phyloP scores from a whole-genome alignment of 2,888 invertebrate genomes.

The Cosmia trapezina region DNA sequence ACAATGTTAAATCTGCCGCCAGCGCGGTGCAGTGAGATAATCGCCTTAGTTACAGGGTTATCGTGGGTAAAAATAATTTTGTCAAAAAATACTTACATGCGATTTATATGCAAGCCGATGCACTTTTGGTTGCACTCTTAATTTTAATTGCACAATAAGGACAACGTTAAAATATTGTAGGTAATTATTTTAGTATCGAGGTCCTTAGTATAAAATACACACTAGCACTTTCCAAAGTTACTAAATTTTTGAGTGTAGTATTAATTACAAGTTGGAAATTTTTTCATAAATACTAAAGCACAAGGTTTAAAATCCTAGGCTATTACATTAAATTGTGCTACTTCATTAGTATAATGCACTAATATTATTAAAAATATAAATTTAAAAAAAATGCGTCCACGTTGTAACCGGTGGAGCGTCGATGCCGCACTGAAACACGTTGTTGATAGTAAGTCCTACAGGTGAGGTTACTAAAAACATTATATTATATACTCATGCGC shows the following conservation, averaged over 20 bases:
- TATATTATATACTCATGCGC: conserved; percentile 9
- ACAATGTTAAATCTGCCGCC: too few species aligned
- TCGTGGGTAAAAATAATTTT: not conserved
- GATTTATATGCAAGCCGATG: not conserved
- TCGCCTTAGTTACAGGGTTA: too few species aligned
- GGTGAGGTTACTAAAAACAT: conserved; percentile 7
- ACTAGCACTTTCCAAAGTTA: not conserved
- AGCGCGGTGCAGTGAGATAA: too few species aligned
- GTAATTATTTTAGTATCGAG: not conserved
- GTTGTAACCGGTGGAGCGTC: conserved; percentile 9
- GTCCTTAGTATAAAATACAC: not conserved
- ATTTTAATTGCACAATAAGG: conserved; percentile 4
- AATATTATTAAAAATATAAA: not conserved
- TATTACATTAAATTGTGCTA: not conserved
- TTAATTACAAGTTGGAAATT: not conserved
- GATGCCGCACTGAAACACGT: conserved; percentile 27
- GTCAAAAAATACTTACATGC: conserved; percentile 18
- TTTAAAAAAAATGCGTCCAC: not conserved
- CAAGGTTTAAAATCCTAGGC: not conserved
- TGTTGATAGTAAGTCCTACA: conserved; percentile 8
- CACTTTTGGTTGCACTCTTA: not conserved
- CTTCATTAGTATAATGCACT: not conserved
- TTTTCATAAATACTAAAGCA: not conserved
- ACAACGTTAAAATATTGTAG: not conserved
- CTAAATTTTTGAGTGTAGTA: not conserved